These are phyloP conservation scores for Tichodroma muraria DNA, from an alignment of 2,113 vertebrate genomes.

Conservation along the genomic window DNA sequence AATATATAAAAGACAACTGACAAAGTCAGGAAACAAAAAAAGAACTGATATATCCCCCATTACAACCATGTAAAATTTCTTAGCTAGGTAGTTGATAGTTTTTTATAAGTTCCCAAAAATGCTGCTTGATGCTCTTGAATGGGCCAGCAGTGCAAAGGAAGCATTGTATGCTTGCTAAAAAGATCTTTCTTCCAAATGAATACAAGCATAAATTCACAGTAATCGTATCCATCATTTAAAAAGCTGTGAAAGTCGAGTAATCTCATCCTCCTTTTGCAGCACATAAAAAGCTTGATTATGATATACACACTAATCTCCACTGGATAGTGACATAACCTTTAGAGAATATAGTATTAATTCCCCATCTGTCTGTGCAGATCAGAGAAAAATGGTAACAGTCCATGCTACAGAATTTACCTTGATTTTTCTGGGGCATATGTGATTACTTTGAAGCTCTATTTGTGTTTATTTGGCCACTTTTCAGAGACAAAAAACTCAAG, in stretches of 20 bases:
- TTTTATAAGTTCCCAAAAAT: not conserved
- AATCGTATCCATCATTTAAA: not conserved
- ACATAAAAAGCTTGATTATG: not conserved
- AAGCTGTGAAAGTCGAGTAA: not conserved
- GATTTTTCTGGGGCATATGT: not conserved
- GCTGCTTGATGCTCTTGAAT: not conserved
- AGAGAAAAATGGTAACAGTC: not conserved
- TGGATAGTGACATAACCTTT: not conserved
- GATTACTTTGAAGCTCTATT: not conserved
- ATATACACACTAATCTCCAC: not conserved
- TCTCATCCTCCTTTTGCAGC: not conserved
- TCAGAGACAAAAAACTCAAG: not conserved
- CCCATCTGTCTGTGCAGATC: not conserved
- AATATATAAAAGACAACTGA: not conserved
- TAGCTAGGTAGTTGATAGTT: not conserved
- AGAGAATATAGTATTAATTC: not conserved
- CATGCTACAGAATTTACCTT: not conserved
- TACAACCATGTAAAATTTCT: not conserved
- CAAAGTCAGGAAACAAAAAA: not conserved
- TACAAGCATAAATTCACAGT: not conserved
- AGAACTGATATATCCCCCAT: not conserved
- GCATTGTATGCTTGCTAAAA: not conserved
- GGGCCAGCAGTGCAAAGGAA: not conserved
- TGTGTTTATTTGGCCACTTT: not conserved
- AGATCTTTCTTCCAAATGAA: not conserved